Base-by-base conservation (phyloP, 1,140 invertebrate genomes). In the Antheraea mylitta region DNA sequence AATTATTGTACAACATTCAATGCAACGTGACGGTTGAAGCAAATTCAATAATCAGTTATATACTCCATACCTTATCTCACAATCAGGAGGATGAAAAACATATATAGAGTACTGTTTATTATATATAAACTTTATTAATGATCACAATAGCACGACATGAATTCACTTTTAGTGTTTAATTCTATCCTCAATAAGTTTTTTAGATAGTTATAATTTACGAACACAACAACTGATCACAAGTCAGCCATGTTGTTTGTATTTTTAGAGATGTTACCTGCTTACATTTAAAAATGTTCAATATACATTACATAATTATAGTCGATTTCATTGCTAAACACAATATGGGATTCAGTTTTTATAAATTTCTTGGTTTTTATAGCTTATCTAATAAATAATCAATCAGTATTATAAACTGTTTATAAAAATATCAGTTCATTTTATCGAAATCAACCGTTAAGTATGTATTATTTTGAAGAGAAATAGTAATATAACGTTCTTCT, bases 191-290 rank as follows among this genome's bases (percentile, higher is more conserved):
- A n/a, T 13, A 6, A 53, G 45, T 13, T 53, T 1, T 2, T 53
- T 10, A 16, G 9, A 16, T 16, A 53, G 13, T 53, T 11, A 9
- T 3, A 7, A 53, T 53, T 6, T 53, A 53, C 45, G 45, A 53
- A 53, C 45, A 53, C 45, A 83, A 80, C 77, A 83, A 83, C 76
- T 84, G 81, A 82, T 81, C 79, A 79, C 60, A 73, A 73, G 68
- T 81, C 82, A 85, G 90, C 90, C 90, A 92, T 92, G 86, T 92
- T 92, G 89, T 87, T 91, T 85, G 81, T 75, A 58, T 71, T 68
- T 64, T 60, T 69, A 74, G 67, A 66, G 67, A 37, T 68, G 69
- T 45, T 42, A 42, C 38, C 38, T 7, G 7, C 11, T 9, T 7
- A 11, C 38, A 42, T 9, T 42, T 18, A 62, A 42, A 42, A 42